Base-by-base conservation (phyloP, 2,888 invertebrate species). In the Dilophus febrilis region DNA sequence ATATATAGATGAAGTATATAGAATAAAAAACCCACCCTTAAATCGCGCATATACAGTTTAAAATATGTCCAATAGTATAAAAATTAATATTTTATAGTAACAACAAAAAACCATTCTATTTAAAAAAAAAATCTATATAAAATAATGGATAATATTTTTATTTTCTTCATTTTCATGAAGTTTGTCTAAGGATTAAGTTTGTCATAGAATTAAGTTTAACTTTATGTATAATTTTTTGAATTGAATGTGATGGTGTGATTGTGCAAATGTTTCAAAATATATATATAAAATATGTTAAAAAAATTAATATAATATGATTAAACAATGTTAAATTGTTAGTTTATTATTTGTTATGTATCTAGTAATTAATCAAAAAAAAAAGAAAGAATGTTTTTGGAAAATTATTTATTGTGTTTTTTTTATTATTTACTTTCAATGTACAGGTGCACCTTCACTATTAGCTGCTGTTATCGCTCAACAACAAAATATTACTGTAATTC, bases 361-460 rank as follows among this genome's bases (percentile, higher is more conserved):
- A 14, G 12, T 29, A 29, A 29, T n/a, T n/a, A n/a, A n/a, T n/a
- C n/a, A n/a, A n/a, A n/a, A n/a, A n/a, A n/a, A n/a, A 27, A 29
- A n/a, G n/a, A 29, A 29, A n/a, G 4, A 5, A 29, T 29, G 4
- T 29, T 29, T 5, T 29, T 29, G 4, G 11, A n/a, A n/a, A n/a
- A 5, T 29, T 22, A 22, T 22, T 22, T 22, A 22, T 22, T 22
- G 22, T 22, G 10, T 19, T 14, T 34, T 17, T 16, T 33, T 33
- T 33, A 11, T 39, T 30, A 17, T 27, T n/a, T n/a, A n/a, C n/a
- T n/a, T n/a, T n/a, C n/a, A n/a, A n/a, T n/a, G n/a, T 40, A 43
- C 46, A 51, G 51, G 51, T 51, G 46, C 53, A 41, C 44, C 47
- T 42, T 46, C 49, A 45, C 43, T 48, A 41, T 39, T 48, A 34